Evolutionary conservation across 2,113 vertebrate genomes (phyloP).

Genomic region (Microcebus jonahi): DNA sequence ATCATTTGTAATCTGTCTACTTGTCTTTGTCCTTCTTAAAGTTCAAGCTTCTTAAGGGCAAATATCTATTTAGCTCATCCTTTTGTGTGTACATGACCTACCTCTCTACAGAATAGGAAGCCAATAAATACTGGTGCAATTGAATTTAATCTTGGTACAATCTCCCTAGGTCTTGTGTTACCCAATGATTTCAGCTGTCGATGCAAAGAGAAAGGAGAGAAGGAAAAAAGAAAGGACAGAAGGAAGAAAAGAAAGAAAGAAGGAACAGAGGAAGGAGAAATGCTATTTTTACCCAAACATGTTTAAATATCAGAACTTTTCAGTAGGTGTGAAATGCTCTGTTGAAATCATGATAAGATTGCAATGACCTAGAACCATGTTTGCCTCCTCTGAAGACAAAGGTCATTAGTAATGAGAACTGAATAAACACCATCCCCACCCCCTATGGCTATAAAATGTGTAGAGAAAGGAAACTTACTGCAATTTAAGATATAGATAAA

Average conservation of each 20-base stretch:
- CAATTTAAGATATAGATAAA: slow-evolving; percentile 1
- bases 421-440: background rate
- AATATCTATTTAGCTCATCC: background rate
- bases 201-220: background rate
- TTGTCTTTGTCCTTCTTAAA: background rate
- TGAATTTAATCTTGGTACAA: background rate
- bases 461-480: background rate
- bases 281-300: background rate
- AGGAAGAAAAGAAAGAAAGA: slow-evolving; percentile 10
- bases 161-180: background rate
- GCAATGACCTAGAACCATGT: background rate
- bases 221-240: background rate
- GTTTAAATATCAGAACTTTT: background rate
- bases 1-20: background rate
- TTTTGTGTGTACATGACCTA: background rate
- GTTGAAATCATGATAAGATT: background rate
- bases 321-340: background rate
- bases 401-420: slow-evolving; percentile 26
- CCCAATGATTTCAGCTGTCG: background rate
- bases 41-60: background rate
- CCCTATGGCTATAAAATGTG: background rate
- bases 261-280: background rate
- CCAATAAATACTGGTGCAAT: background rate
- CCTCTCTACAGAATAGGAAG: background rate
- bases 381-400: slow-evolving; percentile 12